Conservation (phyloP, 2,888 invertebrate species). For the Ernsta delagoae region DNA sequence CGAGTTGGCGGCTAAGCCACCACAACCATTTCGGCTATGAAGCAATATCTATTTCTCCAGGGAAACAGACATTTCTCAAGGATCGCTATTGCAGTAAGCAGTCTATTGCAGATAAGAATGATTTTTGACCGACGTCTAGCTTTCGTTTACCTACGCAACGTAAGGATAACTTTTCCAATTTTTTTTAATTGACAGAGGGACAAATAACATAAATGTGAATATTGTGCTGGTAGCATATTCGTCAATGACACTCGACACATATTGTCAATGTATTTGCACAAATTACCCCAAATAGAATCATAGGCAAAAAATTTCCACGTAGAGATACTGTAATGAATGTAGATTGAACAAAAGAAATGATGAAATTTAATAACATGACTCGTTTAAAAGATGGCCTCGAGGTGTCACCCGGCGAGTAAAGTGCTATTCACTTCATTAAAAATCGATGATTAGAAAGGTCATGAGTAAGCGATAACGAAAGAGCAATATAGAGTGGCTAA, state of each 20-base stretch:
- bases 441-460: conserved; percentile 34
- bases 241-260: no score
- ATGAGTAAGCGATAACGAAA: conserved; percentile 19
- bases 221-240: no score
- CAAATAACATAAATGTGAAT: no score
- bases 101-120: not conserved
- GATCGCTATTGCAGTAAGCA: not conserved
- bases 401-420: conserved; percentile 2
- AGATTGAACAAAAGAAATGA: not conserved
- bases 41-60: not conserved
- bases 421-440: conserved; percentile 32
- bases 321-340: not conserved
- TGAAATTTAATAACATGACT: conserved; percentile 7
- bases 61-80: not conserved
- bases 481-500: not conserved
- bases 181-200: no score
- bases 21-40: not conserved
- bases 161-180: no score
- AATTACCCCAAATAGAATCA: no score
- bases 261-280: no score
- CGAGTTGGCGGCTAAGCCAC: not conserved
- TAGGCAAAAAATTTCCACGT: no score
- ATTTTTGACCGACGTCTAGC: not conserved
- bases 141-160: no score
- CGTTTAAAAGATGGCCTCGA: conserved; percentile 7